phyloP scores from a whole-genome alignment of 2,113 vertebrate species.

The Tragelaphus imberbis region DNA sequence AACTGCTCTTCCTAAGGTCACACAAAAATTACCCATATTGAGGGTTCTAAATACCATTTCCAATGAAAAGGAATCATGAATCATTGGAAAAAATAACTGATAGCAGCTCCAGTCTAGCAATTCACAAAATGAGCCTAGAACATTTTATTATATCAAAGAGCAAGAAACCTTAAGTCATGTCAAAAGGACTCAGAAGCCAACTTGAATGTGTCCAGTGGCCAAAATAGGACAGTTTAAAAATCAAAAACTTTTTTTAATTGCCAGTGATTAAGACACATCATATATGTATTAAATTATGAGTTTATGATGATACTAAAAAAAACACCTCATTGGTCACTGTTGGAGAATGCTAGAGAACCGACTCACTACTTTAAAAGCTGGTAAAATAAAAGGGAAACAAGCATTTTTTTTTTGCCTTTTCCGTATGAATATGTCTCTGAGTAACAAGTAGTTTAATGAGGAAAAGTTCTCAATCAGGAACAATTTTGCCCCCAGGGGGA shows the following conservation, averaged over 20 bases:
- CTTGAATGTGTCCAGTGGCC: background rate
- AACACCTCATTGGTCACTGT: background rate
- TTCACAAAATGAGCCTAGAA: background rate
- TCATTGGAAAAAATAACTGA: background rate
- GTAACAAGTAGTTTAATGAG: background rate
- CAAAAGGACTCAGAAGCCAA: background rate
- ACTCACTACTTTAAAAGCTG: background rate
- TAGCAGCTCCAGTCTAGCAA: background rate
- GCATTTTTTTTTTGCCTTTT: background rate
- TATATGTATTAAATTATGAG: background rate
- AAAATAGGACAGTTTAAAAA: background rate
- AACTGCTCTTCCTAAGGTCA: background rate
- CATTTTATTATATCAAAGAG: background rate
- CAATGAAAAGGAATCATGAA: background rate
- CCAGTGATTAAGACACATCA: background rate
- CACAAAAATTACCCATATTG: background rate
- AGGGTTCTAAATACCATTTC: conserved; percentile 16
- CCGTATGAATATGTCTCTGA: background rate
- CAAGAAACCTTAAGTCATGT: background rate
- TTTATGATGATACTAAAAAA: background rate
- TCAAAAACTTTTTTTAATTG: background rate
- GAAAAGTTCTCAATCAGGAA: background rate
- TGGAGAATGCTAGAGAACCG: background rate
- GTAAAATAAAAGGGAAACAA: background rate
- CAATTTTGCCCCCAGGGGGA: background rate